Evolutionary conservation across 2,113 vertebrate genomes (phyloP).

Genomic region (Rousettus leschenaultii): DNA sequence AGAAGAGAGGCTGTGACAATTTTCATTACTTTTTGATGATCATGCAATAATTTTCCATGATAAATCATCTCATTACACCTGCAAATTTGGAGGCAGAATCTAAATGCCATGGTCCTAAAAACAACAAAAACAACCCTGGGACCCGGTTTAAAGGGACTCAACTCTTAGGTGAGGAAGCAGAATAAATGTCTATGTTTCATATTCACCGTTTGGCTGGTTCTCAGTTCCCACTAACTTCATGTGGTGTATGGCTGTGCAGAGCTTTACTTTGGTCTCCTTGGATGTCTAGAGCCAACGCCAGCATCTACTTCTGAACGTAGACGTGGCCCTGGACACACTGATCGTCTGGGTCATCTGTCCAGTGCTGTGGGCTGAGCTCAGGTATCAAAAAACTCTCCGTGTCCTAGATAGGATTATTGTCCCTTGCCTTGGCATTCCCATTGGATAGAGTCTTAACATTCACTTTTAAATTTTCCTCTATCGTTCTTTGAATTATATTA

Average conservation of each 20-base stretch:
- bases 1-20: constrained; percentile 42
- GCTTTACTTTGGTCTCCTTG: fast-evolving
- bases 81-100: constrained; percentile 43
- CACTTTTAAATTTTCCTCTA: background rate
- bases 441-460: background rate
- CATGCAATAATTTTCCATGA: constrained; percentile 65
- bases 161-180: background rate
- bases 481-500: background rate
- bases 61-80: constrained; percentile 60
- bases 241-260: too few species aligned
- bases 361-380: background rate
- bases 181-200: background rate
- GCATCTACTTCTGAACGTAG: background rate
- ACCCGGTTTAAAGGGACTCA: background rate
- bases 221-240: background rate
- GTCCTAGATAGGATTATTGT: background rate
- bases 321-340: background rate
- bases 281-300: background rate
- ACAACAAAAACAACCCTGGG: background rate
- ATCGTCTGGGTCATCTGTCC: background rate
- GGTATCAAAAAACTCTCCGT: background rate
- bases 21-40: constrained; percentile 50
- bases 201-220: background rate
- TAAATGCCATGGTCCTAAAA: constrained; percentile 16
- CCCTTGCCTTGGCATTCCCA: background rate